Base-by-base conservation (phyloP, 2,888 invertebrate genomes). In the Trilocha varians region DNA sequence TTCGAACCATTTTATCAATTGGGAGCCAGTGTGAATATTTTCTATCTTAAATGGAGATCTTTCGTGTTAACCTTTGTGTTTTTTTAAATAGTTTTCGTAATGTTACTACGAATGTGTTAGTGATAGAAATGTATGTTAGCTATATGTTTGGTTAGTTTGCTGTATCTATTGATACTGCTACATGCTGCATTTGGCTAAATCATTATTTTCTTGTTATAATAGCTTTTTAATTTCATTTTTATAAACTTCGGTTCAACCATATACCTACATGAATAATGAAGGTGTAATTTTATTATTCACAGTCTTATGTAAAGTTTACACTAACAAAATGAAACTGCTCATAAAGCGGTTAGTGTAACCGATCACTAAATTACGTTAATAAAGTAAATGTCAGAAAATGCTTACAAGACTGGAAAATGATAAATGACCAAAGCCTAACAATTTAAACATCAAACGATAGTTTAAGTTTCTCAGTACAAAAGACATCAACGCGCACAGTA, bases 401-500 rank as follows among this genome's bases (percentile, higher is more conserved):
- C 53, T 54, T 58, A 57, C 55, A 53, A 47, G 45, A 46, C 42
- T 39, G 38, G 44, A 45, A 40, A 41, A 42, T 48, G 42, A 44
- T 54, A 55, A 55, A 53, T 58, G 49, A 48, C 53, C 54, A 50
- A n/a, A n/a, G 46, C 40, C 41, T 37, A 33, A 38, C 49, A 47
- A 55, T 58, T 54, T 53, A 53, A 48, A 42, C 46, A 50, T 44
- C 47, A 36, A 33, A 41, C 43, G 46, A 13, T 39, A 39, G 47
- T 44, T 44, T 48, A 42, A 40, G 8, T 43, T 40, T 44, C 41
- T 40, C 46, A 41, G 45, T 59, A 54, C 55, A 65, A 68, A 65
- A 70, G 71, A 70, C 61, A 55, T 71, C 68, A 72, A 71, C 70
- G 70, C 64, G 65, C 57, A n/a, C 16, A 38, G 33, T 17, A 33